These are phyloP conservation scores for Bombus ignitus DNA, from an alignment of 1,140 invertebrate genomes.

Conservation along the genomic window DNA sequence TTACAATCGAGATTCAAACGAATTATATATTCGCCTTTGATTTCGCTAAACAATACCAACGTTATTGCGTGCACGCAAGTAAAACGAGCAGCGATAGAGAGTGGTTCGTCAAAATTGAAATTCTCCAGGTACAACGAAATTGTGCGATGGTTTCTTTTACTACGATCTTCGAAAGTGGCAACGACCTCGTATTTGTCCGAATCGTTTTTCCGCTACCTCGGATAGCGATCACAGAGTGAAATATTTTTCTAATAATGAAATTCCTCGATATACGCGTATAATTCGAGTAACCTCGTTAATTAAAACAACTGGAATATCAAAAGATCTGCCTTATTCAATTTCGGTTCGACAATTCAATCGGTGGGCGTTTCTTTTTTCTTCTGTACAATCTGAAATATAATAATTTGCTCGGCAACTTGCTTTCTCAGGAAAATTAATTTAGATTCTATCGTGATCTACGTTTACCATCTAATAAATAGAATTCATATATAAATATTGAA, in stretches of 20 bases:
- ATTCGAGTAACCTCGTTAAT: not conserved
- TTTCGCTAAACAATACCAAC: no score
- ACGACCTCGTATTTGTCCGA: not conserved
- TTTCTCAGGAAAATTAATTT: no score
- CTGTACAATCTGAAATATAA: no score
- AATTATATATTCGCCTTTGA: no score
- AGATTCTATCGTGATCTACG: no score
- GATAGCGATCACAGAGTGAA: not conserved
- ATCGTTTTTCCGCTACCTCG: not conserved
- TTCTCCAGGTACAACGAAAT: not conserved
- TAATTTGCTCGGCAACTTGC: no score
- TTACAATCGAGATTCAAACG: no score
- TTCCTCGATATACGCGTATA: not conserved
- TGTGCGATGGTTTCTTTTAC: not conserved
- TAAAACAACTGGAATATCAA: not conserved
- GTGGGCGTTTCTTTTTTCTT: not conserved
- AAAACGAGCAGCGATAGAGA: no score
- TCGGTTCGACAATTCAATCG: not conserved
- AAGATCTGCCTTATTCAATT: not conserved
- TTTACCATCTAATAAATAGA: no score
- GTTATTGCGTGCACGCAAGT: no score
- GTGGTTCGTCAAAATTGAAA: not conserved
- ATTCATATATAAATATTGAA: no score
- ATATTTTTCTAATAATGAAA: not conserved
- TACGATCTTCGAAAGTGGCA: not conserved